Conservation (phyloP, 1,140 invertebrate genomes). For the Drosophila mauritiana region DNA sequence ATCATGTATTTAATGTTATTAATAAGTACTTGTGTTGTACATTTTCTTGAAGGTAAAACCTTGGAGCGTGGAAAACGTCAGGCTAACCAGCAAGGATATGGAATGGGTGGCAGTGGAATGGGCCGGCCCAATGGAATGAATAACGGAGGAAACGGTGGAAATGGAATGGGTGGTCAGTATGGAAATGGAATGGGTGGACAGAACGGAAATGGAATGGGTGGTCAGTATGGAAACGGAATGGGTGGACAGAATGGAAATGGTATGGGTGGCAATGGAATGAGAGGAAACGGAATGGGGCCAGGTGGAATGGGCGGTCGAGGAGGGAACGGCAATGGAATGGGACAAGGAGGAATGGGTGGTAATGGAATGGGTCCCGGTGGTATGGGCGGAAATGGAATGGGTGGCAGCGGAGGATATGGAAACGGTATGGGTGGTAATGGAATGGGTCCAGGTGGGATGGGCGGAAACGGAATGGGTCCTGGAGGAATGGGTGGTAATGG, state of each 20-base stretch:
- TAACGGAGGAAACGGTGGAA: background rate
- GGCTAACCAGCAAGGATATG: conserved; percentile 32
- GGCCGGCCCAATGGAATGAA: conserved; percentile 17
- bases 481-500: conserved; percentile 4
- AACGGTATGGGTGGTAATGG: conserved; percentile 10
- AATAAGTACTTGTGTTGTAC: background rate
- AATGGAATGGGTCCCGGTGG: background rate
- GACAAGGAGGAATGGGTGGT: background rate
- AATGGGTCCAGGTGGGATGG: background rate
- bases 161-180: conserved; percentile 5
- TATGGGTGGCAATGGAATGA: conserved; percentile 21
- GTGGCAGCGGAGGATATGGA: background rate
- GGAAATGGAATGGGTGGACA: conserved; percentile 36
- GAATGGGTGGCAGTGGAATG: conserved; percentile 39
- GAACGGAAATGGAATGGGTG: conserved; percentile 17
- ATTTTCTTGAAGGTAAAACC: background rate
- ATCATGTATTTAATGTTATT: too few species aligned
- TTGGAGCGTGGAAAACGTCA: conserved; percentile 16
- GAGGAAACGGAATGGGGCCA: conserved; percentile 22
- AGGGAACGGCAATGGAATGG: conserved; percentile 2
- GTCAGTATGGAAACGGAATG: conserved; percentile 2
- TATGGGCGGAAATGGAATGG: conserved; percentile 19
- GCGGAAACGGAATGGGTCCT: conserved; percentile 12
- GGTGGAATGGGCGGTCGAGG: conserved; percentile 1
- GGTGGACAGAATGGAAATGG: conserved; percentile 9